phyloP scores from a whole-genome alignment of 2,888 invertebrate species.

The Dicyrtoma fusca region DNA sequence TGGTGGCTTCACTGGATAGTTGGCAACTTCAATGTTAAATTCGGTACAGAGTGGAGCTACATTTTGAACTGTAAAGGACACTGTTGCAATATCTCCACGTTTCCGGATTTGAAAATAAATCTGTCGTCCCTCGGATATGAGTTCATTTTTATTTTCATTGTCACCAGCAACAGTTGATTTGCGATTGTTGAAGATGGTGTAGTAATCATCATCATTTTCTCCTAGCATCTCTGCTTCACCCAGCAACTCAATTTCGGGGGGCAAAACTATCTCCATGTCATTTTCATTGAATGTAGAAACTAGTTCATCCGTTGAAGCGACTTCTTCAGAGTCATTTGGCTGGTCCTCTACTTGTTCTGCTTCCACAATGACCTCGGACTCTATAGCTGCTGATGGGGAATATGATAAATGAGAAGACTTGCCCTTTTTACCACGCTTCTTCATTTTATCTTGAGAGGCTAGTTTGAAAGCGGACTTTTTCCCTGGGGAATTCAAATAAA shows the following conservation, averaged over 20 bases:
- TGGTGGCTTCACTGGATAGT: background rate
- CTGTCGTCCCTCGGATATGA: constrained; percentile 10
- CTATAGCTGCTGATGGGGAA: too few relatives aligned
- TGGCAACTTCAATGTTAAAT: background rate
- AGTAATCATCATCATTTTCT: background rate
- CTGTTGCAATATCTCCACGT: background rate
- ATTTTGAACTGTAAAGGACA: constrained; percentile 7
- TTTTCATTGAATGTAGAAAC: too few relatives aligned
- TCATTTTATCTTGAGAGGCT: too few relatives aligned
- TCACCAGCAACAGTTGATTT: too few relatives aligned
- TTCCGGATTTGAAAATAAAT: constrained; percentile 23
- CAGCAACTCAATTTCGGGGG: too few relatives aligned
- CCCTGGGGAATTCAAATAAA: too few relatives aligned
- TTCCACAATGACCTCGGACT: background rate
- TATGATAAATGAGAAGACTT: background rate
- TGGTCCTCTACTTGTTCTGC: background rate
- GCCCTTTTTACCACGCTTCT: too few relatives aligned
- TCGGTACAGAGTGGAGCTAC: constrained; percentile 10
- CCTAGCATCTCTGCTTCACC: background rate
- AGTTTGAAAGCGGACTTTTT: too few relatives aligned
- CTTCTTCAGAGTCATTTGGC: background rate
- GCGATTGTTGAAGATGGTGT: too few relatives aligned
- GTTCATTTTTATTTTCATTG: background rate
- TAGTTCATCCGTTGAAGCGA: background rate
- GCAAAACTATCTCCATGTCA: too few relatives aligned